These are phyloP conservation scores for Metallyticus violacea DNA, from an alignment of 2,888 invertebrate species.

Conservation along the genomic window DNA sequence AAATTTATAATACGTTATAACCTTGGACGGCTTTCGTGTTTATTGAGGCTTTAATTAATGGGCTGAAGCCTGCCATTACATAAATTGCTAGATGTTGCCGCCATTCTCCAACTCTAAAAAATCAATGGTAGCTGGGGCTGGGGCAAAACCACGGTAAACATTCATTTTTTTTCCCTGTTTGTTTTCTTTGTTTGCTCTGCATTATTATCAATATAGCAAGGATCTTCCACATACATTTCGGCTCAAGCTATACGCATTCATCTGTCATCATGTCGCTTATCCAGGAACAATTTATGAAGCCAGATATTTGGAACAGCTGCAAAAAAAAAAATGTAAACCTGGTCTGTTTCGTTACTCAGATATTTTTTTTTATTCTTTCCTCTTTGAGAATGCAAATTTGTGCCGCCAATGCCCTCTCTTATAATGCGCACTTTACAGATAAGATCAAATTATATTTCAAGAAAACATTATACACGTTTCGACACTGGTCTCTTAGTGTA, in stretches of 20 bases:
- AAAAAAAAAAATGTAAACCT: too few relatives aligned
- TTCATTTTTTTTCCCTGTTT: not conserved
- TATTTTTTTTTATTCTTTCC: too few relatives aligned
- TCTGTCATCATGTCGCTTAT: not conserved
- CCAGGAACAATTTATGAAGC: not conserved
- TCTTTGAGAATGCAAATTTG: too few relatives aligned
- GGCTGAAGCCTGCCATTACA: not conserved
- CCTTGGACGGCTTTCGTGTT: not conserved
- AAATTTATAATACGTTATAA: slow-evolving; percentile 11
- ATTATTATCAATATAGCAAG: not conserved
- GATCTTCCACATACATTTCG: not conserved
- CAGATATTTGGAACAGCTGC: not conserved
- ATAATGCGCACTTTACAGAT: too few relatives aligned
- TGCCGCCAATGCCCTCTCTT: too few relatives aligned
- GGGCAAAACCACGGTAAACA: not conserved
- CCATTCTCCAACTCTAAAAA: not conserved
- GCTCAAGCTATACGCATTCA: not conserved
- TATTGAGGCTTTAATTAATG: not conserved
- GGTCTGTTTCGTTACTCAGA: too few relatives aligned
- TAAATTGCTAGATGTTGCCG: not conserved
- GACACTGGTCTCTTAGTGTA: too few relatives aligned
- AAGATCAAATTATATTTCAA: too few relatives aligned
- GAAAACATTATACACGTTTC: too few relatives aligned
- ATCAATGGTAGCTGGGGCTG: not conserved
- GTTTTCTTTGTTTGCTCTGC: not conserved